Base-by-base conservation (phyloP, 2,113 vertebrate genomes). In the Paratilapia polleni region DNA sequence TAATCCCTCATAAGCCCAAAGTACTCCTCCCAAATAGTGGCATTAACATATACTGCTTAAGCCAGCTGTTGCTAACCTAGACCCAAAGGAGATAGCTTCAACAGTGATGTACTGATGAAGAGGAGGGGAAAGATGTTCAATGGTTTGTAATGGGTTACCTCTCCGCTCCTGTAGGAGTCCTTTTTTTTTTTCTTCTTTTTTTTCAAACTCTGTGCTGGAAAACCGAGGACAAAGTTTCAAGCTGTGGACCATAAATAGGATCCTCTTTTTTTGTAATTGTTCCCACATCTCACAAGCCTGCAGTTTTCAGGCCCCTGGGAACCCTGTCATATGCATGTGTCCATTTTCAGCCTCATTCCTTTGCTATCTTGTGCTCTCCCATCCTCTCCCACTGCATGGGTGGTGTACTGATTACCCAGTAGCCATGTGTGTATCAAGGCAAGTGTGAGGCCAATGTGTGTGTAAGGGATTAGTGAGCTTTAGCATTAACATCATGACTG, bases 1-100 rank as follows among this genome's bases (percentile, higher is more conserved):
- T 98, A 99, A 99, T 99, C 98, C 97, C 93, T 92, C 86, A 96
- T 98, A 97, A 98, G 95, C 97, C 93, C 77, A 92, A 86, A 91
- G 92, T 93, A 83, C 94, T 92, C 93, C 94, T 94, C 94, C 91
- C 83, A 64, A 88, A 78, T 89, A 85, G 62, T 70, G 57, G 83
- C 94, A 98, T 99, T 98, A 97, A 95, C 97, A 98, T 98, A 96
- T 88, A 95, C 94, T 94, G 96, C 95, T 96, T 96, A 96, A 97
- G 93, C 95, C 96, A 96, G 96, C 97, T 90, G 94, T 93, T 89
- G 85, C 76, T 64, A 64, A 77, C 81, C 62, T 80, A 94, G 96
- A 94, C 92, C 94, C 94, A 93, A 88, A 94, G 93, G 83, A 96
- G 94, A 94, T 92, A 83, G 93, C 95, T 93, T 94, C 88, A 89